Evolutionary conservation across 2,113 vertebrate genomes (phyloP), one percentile per base, ranked within the genome.

Genomic region (Tonatia bakeri): DNA sequence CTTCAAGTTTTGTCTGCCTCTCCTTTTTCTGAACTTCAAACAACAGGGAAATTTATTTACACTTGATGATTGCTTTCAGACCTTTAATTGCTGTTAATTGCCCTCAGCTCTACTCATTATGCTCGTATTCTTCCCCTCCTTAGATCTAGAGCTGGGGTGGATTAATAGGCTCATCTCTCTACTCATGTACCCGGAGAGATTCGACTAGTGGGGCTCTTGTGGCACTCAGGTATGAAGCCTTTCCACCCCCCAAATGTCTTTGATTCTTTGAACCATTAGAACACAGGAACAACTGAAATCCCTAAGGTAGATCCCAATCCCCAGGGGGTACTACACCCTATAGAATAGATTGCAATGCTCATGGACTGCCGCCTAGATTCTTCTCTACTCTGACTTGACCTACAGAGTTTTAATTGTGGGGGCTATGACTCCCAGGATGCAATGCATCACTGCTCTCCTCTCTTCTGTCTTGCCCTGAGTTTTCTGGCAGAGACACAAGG

Each of bases 21-120:
- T 33, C 59, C 54, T 52, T 90, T 80, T 95, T 76, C 47, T 87
- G 67, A 81, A 76, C 47, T 95, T 96, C 52, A 91, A 54, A 38
- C 47, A 50, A 52, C 45, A 87, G 40, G 3, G 33, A 76, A n/a
- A 59, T 83, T 38, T 95, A 45, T 43, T 90, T 45, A 67, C 40
- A 36, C 26, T 77, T 76, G 54, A 26, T 90, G 81, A 80, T 90
- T 75, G 43, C 36, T 79, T 10, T 86, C n/a, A 43, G 36, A 56
- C 36, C 16, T 81, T 52, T 94, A 82, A 81, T 40, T 84, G 65
- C 31, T 88, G 22, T 84, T 64, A 67, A 88, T 26, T 77, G 36
- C 8, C 5, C 12, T 77, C 61, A 40, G 40, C 59, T 47, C 28
- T 81, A 36, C 19, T 88, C 70, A 20, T 38, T 52, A 4, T 75